Evolutionary conservation across 2,888 invertebrate genomes (phyloP).

Genomic region (Anoncus sp.): DNA sequence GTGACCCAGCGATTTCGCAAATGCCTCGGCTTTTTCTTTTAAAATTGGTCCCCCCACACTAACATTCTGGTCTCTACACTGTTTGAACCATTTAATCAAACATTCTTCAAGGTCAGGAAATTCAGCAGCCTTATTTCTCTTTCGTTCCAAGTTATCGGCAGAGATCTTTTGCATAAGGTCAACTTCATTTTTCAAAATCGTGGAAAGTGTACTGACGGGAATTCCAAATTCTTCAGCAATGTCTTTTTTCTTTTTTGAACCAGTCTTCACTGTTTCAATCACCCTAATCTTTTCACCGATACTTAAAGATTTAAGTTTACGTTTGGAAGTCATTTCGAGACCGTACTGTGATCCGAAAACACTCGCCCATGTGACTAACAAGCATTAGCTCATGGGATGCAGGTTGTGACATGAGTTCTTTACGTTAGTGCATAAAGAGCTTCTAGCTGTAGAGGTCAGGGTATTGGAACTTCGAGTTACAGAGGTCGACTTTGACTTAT

Average conservation of each 20-base stretch:
- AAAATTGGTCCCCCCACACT: too few relatives aligned
- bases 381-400: slow-evolving; percentile 5
- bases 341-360: neutral
- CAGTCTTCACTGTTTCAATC: slow-evolving; percentile 7
- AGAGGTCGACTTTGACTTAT: neutral
- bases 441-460: neutral
- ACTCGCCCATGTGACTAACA: slow-evolving; percentile 1
- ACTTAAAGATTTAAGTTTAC: neutral
- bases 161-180: neutral
- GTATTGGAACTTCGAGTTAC: slow-evolving; percentile 1
- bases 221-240: slow-evolving; percentile 13
- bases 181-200: slow-evolving; percentile 10
- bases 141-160: slow-evolving; percentile 10
- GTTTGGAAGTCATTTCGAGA: slow-evolving; percentile 11
- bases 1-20: too few relatives aligned
- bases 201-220: slow-evolving; percentile 5
- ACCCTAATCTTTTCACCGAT: slow-evolving; percentile 8
- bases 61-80: too few relatives aligned
- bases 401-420: neutral
- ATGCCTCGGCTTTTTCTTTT: too few relatives aligned
- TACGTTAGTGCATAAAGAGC: neutral
- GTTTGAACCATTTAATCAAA: too few relatives aligned
- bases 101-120: neutral
- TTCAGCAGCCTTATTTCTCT: slow-evolving; percentile 1
- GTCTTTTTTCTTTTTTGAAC: slow-evolving; percentile 2